These are phyloP conservation scores for Megaceryle torquata DNA, from an alignment of 2,113 vertebrate genomes.

Conservation along the genomic window DNA sequence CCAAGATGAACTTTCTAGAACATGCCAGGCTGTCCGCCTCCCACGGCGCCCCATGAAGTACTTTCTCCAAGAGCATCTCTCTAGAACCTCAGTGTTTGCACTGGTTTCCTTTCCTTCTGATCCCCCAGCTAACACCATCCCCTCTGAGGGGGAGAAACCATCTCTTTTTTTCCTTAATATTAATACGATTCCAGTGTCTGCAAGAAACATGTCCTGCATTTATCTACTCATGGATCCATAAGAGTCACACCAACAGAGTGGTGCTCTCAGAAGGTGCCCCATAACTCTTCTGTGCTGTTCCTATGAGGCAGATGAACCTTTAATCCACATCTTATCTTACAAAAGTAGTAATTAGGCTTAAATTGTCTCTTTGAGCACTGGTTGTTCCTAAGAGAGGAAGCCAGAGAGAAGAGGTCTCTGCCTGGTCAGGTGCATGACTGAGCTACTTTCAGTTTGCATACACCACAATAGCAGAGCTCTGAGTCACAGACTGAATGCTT, in stretches of 20 bases:
- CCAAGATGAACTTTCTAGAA: constrained; percentile 31
- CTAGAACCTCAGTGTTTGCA: neutral
- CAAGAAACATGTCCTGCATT: neutral
- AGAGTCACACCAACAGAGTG: neutral
- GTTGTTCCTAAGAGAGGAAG: rapidly evolving
- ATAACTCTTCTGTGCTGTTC: neutral
- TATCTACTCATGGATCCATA: neutral
- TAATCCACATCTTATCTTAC: neutral
- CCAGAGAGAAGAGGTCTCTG: neutral
- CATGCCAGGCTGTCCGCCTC: neutral
- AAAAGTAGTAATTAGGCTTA: neutral
- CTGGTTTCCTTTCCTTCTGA: neutral
- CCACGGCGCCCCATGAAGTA: neutral
- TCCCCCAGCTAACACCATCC: neutral
- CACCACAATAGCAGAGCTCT: neutral
- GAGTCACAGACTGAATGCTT: rapidly evolving
- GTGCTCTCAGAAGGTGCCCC: neutral
- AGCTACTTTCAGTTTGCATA: constrained; percentile 34
- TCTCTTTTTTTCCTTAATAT: neutral
- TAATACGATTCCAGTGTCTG: neutral
- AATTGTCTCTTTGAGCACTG: neutral
- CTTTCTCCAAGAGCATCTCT: neutral
- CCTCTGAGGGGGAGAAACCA: neutral
- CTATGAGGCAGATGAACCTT: neutral
- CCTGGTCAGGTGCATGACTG: neutral